Base-by-base conservation (phyloP, 2,113 vertebrate species). In the Hucho hucho region DNA sequence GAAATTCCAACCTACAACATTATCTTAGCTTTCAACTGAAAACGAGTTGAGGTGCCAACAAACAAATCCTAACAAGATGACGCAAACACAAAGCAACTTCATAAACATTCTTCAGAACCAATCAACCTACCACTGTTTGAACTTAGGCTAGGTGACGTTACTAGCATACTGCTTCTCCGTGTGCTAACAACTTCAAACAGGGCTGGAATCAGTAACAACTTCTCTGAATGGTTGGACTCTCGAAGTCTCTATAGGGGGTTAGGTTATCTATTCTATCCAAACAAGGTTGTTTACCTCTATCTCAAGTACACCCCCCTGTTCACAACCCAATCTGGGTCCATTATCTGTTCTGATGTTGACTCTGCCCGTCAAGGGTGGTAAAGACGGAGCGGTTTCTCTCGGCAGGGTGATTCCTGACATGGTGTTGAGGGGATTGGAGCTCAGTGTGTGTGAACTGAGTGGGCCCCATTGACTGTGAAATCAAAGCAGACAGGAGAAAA, bases 401-500 rank as follows among this genome's bases (percentile, higher is more conserved):
- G 14, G 65, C 65, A 32, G 65, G 67, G 69, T 73, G 67, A 49
- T 78, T 75, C 47, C 59, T 5, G 24, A 81, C 73, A 74, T 25
- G 77, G 46, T 46, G 72, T 46, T 72, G 67, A 81, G 18, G 73
- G 77, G 76, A 83, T 73, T 78, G 74, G 53, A 70, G 71, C 47
- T 0, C 61, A 74, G 77, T 77, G 29, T 84, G 80, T 83, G 78
- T 72, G 83, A 79, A 78, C 61, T 64, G 32, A 78, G 70, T 64
- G 74, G 79, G 78, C 20, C 65, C 75, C 76, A 84, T 58, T 75
- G 77, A 87, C 18, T 64, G 26, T 69, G 56, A 76, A 81, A 83
- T 77, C 83, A 82, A 79, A 63, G 24, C 77, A 32, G 78, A 75
- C 16, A 26, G 72, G 32, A 47, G 71, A 59, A 77, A 73, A 84